These are phyloP conservation scores for Polyommatus icarus DNA, from an alignment of 2,888 invertebrate species.

Conservation along the genomic window DNA sequence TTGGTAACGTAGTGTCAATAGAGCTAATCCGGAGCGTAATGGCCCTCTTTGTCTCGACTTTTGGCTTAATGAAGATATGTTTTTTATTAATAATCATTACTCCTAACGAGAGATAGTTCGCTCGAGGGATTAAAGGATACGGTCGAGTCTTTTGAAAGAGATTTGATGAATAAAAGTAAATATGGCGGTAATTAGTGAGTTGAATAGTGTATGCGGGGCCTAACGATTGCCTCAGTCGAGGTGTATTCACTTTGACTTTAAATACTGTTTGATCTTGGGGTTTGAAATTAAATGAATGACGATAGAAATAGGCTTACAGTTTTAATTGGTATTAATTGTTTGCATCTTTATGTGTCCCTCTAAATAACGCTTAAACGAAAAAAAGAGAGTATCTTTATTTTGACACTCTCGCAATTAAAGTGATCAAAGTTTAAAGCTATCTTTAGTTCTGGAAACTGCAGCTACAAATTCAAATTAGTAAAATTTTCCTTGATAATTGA, in stretches of 20 bases:
- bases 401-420: background rate
- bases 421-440: background rate
- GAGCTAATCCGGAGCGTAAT: conserved; percentile 78
- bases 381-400: background rate
- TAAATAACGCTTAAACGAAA: background rate
- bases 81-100: conserved; percentile 21
- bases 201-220: conserved; percentile 6
- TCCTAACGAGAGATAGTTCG: conserved; percentile 8
- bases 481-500: background rate
- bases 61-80: conserved; percentile 43
- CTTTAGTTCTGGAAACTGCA: background rate
- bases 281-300: background rate
- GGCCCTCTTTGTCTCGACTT: conserved; percentile 72
- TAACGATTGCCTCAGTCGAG: conserved; percentile 6
- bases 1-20: conserved; percentile 81
- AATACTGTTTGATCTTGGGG: background rate
- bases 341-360: background rate
- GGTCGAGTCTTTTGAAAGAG: background rate
- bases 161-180: conserved; percentile 21
- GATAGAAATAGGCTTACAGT: background rate
- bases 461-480: too few species aligned
- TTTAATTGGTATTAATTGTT: background rate
- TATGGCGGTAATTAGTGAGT: background rate
- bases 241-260: background rate
- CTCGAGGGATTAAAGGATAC: conserved; percentile 18